Evolutionary conservation across 2,888 invertebrate species (phyloP).

Genomic region (Calephelis perditalis): DNA sequence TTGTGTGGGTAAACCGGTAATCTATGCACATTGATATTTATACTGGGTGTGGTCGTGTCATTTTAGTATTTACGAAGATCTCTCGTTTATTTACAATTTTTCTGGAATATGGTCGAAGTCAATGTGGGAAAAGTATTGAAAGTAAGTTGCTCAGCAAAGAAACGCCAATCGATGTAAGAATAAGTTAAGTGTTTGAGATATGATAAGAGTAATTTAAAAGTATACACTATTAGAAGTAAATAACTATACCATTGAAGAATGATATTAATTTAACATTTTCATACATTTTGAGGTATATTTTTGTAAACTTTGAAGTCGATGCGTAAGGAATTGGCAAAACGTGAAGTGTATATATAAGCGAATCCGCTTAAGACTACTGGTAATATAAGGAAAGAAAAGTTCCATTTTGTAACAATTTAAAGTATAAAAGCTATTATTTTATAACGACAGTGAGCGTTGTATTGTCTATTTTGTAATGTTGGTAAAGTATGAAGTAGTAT

Average conservation of each 20-base stretch:
- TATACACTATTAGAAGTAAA: slow-evolving; percentile 48
- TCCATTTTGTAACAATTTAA: slow-evolving; percentile 65
- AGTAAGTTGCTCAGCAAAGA: slow-evolving; percentile 63
- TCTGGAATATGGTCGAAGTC: slow-evolving; percentile 57
- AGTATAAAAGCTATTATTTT: slow-evolving; percentile 57
- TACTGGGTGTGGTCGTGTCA: slow-evolving; percentile 63
- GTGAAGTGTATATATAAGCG: slow-evolving; percentile 37
- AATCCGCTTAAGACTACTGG: slow-evolving; percentile 50
- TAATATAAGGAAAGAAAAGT: slow-evolving; percentile 53
- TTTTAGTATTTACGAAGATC: slow-evolving; percentile 58
- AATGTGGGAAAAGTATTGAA: slow-evolving; percentile 39
- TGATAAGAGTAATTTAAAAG: slow-evolving; percentile 56
- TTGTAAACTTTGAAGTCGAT: slow-evolving; percentile 66
- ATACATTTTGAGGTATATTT: slow-evolving; percentile 69
- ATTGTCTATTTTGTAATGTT: slow-evolving; percentile 72
- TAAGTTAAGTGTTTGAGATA: slow-evolving; percentile 63
- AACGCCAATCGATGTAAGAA: slow-evolving; percentile 66
- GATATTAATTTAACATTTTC: slow-evolving; percentile 54
- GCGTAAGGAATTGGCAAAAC: slow-evolving; percentile 71
- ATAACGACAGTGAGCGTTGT: slow-evolving; percentile 70
- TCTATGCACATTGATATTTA: slow-evolving; percentile 44
- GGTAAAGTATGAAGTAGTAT: slow-evolving; percentile 56
- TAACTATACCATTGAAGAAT: slow-evolving; percentile 57
- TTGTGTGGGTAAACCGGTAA: slow-evolving; percentile 46
- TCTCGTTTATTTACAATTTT: slow-evolving; percentile 73